Conservation (phyloP, 2,888 invertebrate species). For the Drosophila helvetica region DNA sequence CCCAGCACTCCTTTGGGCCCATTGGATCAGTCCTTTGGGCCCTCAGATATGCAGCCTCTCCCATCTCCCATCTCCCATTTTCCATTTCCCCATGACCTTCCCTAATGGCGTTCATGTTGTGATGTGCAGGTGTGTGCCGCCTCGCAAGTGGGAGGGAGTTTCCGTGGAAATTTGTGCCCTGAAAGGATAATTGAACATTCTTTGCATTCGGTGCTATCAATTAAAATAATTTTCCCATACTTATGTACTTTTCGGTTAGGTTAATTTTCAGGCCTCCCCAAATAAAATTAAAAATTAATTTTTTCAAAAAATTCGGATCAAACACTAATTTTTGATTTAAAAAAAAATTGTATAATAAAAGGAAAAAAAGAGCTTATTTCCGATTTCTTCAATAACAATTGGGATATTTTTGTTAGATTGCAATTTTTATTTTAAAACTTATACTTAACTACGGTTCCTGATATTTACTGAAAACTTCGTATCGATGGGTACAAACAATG, state of each 20-base stretch:
- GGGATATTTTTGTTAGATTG: too few species aligned
- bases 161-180: constrained; percentile 27
- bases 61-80: constrained; percentile 4
- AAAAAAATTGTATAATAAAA: too few species aligned
- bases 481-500: too few species aligned
- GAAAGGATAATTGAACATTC: constrained; percentile 61
- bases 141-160: not conserved
- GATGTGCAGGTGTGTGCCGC: constrained; percentile 15
- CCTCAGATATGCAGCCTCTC: constrained; percentile 17
- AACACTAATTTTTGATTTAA: too few species aligned
- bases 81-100: constrained; percentile 57
- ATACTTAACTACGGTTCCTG: too few species aligned
- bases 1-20: constrained; percentile 15
- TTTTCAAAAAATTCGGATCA: too few species aligned
- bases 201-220: constrained; percentile 9
- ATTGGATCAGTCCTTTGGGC: constrained; percentile 29
- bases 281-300: too few species aligned
- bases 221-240: constrained; percentile 9
- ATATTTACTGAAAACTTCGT: too few species aligned
- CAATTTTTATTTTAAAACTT: too few species aligned
- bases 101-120: constrained; percentile 54
- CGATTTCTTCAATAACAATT: too few species aligned
- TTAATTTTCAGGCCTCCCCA: not conserved
- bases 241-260: not conserved
- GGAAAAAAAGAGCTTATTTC: too few species aligned